phyloP scores from a whole-genome alignment of 2,797 vertebrate species.

The Squalus acanthias region DNA sequence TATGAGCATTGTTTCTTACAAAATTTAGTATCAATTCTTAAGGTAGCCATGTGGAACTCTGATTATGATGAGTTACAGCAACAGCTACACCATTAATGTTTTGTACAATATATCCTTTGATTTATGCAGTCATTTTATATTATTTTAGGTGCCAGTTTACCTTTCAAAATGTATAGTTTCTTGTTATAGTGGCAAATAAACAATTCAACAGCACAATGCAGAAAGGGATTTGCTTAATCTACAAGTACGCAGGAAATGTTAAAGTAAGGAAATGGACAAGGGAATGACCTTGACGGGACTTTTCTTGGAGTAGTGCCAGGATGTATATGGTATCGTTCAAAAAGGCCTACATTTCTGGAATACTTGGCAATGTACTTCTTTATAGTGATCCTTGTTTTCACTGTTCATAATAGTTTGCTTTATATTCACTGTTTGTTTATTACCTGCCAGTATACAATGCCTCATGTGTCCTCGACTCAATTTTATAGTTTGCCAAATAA shows the following conservation, averaged over 20 bases:
- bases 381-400: neutral
- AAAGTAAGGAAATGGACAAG: neutral
- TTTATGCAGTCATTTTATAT: neutral
- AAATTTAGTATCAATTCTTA: neutral
- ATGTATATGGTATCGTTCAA: neutral
- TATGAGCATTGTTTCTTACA: neutral
- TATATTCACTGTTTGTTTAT: neutral
- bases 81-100: neutral
- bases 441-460: neutral
- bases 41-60: neutral
- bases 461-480: neutral
- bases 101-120: neutral
- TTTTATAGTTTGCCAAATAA: neutral
- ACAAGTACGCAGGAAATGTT: neutral
- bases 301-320: neutral
- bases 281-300: slow-evolving; percentile 1
- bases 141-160: neutral
- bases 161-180: neutral
- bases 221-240: neutral
- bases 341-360: neutral
- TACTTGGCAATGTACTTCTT: neutral
- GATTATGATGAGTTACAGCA: neutral
- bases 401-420: neutral
- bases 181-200: slow-evolving; percentile 5
- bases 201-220: neutral